These are phyloP conservation scores for Trypoxylus dichotomus DNA, from an alignment of 1,140 invertebrate genomes.

Conservation along the genomic window DNA sequence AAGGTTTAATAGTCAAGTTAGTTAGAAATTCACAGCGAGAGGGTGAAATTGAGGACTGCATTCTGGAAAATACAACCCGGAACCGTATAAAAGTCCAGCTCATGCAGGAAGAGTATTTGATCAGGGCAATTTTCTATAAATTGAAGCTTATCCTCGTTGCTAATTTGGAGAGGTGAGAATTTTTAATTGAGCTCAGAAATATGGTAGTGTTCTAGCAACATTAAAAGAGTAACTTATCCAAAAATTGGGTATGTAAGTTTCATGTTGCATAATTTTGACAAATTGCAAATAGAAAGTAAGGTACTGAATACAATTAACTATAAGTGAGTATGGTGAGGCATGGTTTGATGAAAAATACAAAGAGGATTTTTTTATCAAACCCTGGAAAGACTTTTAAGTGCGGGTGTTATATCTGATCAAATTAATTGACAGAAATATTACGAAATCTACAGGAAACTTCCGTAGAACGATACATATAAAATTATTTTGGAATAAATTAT, in stretches of 20 bases:
- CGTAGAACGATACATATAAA: too few relatives aligned
- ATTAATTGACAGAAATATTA: too few relatives aligned
- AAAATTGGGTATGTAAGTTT: slow-evolving; percentile 97
- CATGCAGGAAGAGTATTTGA: slow-evolving; percentile 97
- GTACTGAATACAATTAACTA: slow-evolving; percentile 94
- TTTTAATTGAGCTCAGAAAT: slow-evolving; percentile 99
- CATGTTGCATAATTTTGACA: slow-evolving; percentile 96
- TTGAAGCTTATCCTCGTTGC: slow-evolving; percentile 90
- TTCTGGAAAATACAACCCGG: slow-evolving; percentile 77
- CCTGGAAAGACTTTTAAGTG: slow-evolving; percentile 75
- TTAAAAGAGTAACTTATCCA: slow-evolving; percentile 98
- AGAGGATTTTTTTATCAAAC: slow-evolving; percentile 97
- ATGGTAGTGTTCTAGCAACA: slow-evolving; percentile 98
- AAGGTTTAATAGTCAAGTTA: slow-evolving; percentile 84
- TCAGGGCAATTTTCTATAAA: slow-evolving; percentile 90
- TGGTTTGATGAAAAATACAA: slow-evolving; percentile 96
- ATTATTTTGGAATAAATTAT: too few relatives aligned
- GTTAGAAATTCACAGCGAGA: slow-evolving; percentile 85
- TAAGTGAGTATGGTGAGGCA: slow-evolving; percentile 90
- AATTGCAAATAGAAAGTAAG: slow-evolving; percentile 90
- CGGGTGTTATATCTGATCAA: slow-evolving; percentile 83
- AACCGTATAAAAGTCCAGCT: slow-evolving; percentile 92
- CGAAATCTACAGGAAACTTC: too few relatives aligned
- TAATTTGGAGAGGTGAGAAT: slow-evolving; percentile 96
- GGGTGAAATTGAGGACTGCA: slow-evolving; percentile 85